Conservation (phyloP, 2,888 invertebrate species). For the Zygaena filipendulae region DNA sequence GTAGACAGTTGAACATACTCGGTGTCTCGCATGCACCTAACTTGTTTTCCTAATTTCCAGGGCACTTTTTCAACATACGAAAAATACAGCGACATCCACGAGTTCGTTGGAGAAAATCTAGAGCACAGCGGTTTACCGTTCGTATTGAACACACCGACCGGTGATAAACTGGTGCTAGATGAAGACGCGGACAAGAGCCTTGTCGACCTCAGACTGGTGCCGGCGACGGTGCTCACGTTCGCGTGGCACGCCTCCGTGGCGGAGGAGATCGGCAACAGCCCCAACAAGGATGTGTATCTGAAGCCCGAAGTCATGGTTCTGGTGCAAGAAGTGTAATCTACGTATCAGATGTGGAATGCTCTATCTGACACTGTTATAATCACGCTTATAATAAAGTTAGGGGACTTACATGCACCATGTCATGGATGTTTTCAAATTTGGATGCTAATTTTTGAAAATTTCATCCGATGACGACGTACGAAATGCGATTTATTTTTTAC, state of each 20-base stretch:
- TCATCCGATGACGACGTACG: too few relatives aligned
- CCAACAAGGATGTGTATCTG: conserved; percentile 71
- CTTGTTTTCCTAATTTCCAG: too few relatives aligned
- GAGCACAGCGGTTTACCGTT: conserved; percentile 76
- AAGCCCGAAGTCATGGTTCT: conserved; percentile 83
- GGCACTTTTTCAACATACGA: conserved; percentile 92
- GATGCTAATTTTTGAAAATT: too few relatives aligned
- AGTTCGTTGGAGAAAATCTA: conserved; percentile 84
- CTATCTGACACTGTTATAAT: too few relatives aligned
- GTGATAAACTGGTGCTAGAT: conserved; percentile 71
- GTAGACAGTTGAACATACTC: too few relatives aligned
- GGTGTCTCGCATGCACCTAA: too few relatives aligned
- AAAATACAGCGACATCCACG: conserved; percentile 76
- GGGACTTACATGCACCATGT: too few relatives aligned
- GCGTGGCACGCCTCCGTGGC: conserved; percentile 70
- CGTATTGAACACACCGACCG: conserved; percentile 73
- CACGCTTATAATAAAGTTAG: too few relatives aligned
- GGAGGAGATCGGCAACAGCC: conserved; percentile 58
- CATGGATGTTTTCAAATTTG: too few relatives aligned
- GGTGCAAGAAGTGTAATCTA: conserved; percentile 68
- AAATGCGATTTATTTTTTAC: too few relatives aligned
- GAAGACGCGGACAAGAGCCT: conserved; percentile 78
- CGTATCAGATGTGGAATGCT: too few relatives aligned
- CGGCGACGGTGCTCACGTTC: conserved; percentile 84
- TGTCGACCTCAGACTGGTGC: conserved; percentile 82